These are phyloP conservation scores for Gopherus evgoodei DNA, from an alignment of 2,113 vertebrate genomes.

Conservation along the genomic window DNA sequence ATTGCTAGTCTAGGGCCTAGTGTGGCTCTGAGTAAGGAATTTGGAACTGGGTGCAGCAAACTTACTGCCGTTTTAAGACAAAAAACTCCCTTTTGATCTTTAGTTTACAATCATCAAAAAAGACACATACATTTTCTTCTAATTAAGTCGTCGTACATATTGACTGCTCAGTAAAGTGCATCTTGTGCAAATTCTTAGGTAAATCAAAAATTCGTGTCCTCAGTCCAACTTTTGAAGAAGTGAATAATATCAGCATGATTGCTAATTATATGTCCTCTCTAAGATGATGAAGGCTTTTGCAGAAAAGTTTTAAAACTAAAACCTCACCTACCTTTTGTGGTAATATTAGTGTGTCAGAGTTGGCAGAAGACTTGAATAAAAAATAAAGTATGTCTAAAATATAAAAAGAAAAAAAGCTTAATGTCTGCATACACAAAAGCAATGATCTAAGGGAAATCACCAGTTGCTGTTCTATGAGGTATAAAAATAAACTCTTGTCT, in stretches of 20 bases:
- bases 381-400: conserved; percentile 74
- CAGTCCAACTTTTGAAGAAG: conserved; percentile 37
- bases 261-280: conserved; percentile 55
- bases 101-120: neutral
- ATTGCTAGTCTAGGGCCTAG: neutral
- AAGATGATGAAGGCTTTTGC: conserved; percentile 47
- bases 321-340: conserved; percentile 45
- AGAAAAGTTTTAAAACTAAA: conserved; percentile 18
- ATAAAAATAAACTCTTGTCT: conserved; percentile 79
- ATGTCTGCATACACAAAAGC: conserved; percentile 63
- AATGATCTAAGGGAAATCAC: conserved; percentile 77
- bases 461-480: conserved; percentile 74
- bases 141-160: neutral
- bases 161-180: neutral
- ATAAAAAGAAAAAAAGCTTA: conserved; percentile 71
- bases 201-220: conserved; percentile 4
- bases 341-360: conserved; percentile 47
- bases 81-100: neutral
- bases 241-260: conserved; percentile 6
- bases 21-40: neutral
- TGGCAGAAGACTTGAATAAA: conserved; percentile 74
- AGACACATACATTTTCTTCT: neutral
- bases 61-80: neutral
- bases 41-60: neutral
- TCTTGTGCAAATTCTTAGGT: neutral